Conservation (phyloP, 1,140 invertebrate species). For the Helicoverpa zea region DNA sequence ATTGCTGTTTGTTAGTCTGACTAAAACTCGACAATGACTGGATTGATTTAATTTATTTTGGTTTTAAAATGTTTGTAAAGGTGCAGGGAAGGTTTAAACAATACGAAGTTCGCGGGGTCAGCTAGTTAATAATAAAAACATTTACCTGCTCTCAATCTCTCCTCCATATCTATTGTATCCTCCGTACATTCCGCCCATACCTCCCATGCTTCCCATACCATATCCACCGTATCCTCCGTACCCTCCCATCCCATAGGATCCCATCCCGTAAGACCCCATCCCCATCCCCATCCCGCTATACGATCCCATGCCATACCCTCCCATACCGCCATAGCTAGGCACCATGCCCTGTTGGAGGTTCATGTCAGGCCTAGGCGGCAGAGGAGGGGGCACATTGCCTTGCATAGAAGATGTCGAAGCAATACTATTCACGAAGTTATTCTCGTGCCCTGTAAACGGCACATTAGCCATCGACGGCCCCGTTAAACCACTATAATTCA, state of each 20-base stretch:
- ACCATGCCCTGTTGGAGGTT: conserved; percentile 58
- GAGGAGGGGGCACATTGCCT: conserved; percentile 60
- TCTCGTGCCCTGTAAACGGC: not conserved
- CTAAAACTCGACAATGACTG: too few relatives aligned
- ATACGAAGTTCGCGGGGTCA: too few relatives aligned
- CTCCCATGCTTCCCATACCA: conserved; percentile 76
- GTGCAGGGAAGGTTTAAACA: too few relatives aligned
- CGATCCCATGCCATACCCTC: conserved; percentile 15
- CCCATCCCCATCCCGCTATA: conserved; percentile 24
- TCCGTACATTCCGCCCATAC: conserved; percentile 70
- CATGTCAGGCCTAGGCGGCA: conserved; percentile 75
- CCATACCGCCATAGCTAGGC: conserved; percentile 26
- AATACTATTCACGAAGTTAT: conserved; percentile 37
- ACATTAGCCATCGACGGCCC: not conserved
- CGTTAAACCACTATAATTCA: not conserved
- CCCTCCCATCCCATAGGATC: conserved; percentile 66
- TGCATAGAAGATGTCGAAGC: conserved; percentile 62
- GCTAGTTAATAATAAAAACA: not conserved
- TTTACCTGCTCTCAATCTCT: conserved; percentile 89
- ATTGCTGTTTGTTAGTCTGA: too few relatives aligned
- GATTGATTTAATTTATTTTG: too few relatives aligned
- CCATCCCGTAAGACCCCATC: conserved; percentile 38
- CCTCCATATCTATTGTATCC: conserved; percentile 84
- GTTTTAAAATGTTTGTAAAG: too few relatives aligned
- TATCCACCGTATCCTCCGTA: conserved; percentile 83